A percentile compares a stretch with the other conserved stretches of the same genome.
phyloP scores from a whole-genome alignment of 2,797 vertebrate genomes.

The Mionectes olivaceus region DNA sequence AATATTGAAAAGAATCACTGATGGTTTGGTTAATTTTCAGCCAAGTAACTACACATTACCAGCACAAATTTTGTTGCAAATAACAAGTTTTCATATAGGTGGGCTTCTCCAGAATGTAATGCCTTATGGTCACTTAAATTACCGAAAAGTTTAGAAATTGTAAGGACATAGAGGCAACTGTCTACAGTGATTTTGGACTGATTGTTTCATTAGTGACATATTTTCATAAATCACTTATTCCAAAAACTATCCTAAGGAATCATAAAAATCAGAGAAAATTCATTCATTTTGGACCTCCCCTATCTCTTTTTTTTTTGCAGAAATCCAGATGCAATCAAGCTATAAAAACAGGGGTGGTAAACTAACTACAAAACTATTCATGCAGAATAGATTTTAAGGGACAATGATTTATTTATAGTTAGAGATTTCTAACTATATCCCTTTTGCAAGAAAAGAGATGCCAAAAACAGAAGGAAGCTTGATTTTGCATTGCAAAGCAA shows the following conservation, averaged over 20 bases:
- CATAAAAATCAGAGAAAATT: neutral
- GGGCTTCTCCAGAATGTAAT: neutral
- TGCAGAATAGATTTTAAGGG: neutral
- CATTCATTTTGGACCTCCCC: neutral
- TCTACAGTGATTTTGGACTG: neutral
- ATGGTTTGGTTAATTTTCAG: neutral
- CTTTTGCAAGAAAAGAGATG: neutral
- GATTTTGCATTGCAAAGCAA: conserved; percentile 15
- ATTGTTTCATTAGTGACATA: neutral
- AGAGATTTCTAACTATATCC: neutral
- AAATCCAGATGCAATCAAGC: neutral
- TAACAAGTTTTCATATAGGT: neutral
- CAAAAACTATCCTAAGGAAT: neutral
- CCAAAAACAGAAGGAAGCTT: neutral
- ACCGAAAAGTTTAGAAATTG: neutral
- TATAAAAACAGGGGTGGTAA: neutral
- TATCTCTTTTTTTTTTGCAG: neutral
- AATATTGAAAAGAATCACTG: neutral
- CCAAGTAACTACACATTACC: neutral
- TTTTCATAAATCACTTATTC: neutral
- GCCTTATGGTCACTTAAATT: neutral
- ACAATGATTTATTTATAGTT: neutral
- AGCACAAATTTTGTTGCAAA: neutral
- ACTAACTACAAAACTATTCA: neutral
- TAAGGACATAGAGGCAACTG: neutral